Base-by-base conservation (phyloP, 2,113 vertebrate species). In the Marmota monax region DNA sequence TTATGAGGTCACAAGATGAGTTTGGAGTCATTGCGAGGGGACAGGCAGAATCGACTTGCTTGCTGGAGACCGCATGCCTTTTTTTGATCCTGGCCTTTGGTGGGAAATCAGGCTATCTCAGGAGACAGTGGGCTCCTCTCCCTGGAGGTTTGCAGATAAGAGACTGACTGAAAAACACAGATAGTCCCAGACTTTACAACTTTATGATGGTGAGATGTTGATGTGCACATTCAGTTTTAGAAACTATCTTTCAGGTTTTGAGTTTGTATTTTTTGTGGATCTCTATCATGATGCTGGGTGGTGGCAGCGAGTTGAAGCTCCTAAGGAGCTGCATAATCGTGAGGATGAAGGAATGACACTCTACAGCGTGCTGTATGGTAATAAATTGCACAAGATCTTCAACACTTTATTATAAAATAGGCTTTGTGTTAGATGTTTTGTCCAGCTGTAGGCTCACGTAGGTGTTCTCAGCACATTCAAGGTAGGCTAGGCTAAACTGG, bases 341-440 rank as follows among this genome's bases (percentile, higher is more conserved):
- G 0, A 32, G 8, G 18, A 45, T 45, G 48, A 56, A 82, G 25
- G 69, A n/a, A n/a, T 29, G 22, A 32, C 27, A 45, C 7, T 22
- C 16, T 8, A 32, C 4, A 4, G 25, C 8, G 18, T 8, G 22
- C 73, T 25, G 9, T 27, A 5, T 8, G 3, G 45, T 2, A 5
- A 4, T 25, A 29, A 29, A 34, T 77, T 16, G 4, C 45, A 23
- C 0, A 45, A 67, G 27, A 10, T 25, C 18, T 4, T 34, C 27
- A 53, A 10, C 48, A 34, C 34, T 69, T 67, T 16, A 58, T 10
- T 34, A 27, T 2, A 51, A 42, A 20, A 4, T 6, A 10, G 27
- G 16, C 88, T 56, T 53, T 16, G 45, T 10, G 5, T 32, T 39
- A 25, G 67, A 61, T 45, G 78, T 29, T 65, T 84, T 48, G 89